These are phyloP conservation scores for Mionectes olivaceus DNA, from an alignment of 2,797 vertebrate genomes.

Conservation along the genomic window DNA sequence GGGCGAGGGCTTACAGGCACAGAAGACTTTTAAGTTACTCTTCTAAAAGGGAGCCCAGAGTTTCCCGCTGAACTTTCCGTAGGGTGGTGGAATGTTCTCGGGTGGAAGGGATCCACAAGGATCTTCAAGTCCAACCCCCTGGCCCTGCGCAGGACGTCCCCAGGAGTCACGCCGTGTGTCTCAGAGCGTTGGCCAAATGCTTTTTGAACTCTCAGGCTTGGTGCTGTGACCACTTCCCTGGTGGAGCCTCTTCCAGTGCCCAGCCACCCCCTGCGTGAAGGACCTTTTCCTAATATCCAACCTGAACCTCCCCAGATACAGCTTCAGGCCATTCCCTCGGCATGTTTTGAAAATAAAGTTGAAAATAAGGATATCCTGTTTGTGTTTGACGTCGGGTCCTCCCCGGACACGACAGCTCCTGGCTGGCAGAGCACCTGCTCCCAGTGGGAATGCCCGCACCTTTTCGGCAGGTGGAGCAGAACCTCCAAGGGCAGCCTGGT, in stretches of 20 bases:
- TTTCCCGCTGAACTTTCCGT: neutral
- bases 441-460: accelerated
- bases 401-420: no score
- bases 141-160: neutral
- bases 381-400: neutral
- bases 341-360: neutral
- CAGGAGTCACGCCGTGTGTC: accelerated
- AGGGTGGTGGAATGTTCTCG: neutral
- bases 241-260: neutral
- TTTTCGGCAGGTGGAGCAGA: neutral
- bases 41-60: neutral
- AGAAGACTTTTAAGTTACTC: neutral
- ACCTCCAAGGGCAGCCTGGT: neutral
- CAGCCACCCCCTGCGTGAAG: accelerated
- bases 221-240: neutral
- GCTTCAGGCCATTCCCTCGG: neutral
- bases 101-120: neutral
- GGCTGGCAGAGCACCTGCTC: neutral
- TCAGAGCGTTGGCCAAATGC: accelerated
- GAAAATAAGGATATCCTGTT: neutral
- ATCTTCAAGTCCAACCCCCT: neutral
- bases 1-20: accelerated
- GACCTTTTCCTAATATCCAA: neutral
- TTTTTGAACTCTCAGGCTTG: accelerated
- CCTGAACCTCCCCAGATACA: neutral